Evolutionary conservation across 2,888 invertebrate genomes (phyloP).

Genomic region (Luperina nickerlii): DNA sequence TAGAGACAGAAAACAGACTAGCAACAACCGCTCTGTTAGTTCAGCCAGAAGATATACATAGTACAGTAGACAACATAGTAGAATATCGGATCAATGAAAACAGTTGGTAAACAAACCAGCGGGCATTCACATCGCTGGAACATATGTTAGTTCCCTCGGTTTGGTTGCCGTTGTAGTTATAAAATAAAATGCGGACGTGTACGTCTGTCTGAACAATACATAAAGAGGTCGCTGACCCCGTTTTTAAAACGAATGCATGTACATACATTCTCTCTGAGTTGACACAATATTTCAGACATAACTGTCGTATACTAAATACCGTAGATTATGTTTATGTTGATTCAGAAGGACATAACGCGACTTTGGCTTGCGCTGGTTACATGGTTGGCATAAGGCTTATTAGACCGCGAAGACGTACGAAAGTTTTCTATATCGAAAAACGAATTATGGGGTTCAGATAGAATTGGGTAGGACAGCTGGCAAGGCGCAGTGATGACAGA

Average conservation of each 20-base stretch:
- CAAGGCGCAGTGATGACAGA: not conserved
- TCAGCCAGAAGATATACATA: constrained; percentile 29
- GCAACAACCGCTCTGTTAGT: constrained; percentile 28
- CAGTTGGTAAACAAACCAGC: constrained; percentile 76
- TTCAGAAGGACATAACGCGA: constrained; percentile 7
- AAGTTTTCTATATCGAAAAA: too few species aligned
- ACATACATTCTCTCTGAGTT: constrained; percentile 65
- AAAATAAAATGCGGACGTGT: constrained; percentile 86
- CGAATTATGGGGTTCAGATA: too few species aligned
- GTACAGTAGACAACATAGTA: constrained; percentile 43
- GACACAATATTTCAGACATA: constrained; percentile 61
- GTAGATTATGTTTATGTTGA: constrained; percentile 28
- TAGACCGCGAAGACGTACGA: too few species aligned
- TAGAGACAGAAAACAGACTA: constrained; percentile 30
- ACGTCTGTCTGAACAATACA: constrained; percentile 82
- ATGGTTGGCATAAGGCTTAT: too few species aligned
- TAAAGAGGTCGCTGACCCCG: constrained; percentile 84
- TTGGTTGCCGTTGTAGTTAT: constrained; percentile 75
- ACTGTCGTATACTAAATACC: constrained; percentile 28
- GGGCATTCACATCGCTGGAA: constrained; percentile 77
- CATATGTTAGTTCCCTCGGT: constrained; percentile 76
- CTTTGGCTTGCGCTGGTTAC: constrained; percentile 1
- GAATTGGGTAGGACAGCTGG: not conserved
- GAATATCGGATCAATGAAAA: constrained; percentile 66
- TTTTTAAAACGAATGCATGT: constrained; percentile 74